Conservation (phyloP, 2,797 vertebrate genomes). For the Coilia nasus region DNA sequence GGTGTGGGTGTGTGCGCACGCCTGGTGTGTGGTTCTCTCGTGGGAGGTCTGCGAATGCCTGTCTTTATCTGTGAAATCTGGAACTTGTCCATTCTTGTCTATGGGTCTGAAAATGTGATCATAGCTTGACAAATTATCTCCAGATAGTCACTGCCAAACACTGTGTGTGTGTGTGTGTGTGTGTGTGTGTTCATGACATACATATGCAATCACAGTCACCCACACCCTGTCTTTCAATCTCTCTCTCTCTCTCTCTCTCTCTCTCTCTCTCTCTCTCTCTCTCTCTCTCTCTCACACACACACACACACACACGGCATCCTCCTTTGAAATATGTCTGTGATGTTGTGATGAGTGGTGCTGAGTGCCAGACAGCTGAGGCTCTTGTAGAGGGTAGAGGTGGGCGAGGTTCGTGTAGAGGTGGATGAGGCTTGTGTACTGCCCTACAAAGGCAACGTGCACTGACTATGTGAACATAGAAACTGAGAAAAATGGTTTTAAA, state of each 20-base stretch:
- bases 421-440: no score
- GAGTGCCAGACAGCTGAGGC: not conserved
- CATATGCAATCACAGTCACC: not conserved
- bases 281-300: no score
- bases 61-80: constrained; percentile 57
- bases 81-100: constrained; percentile 59
- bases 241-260: not conserved
- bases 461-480: no score
- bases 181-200: constrained; percentile 21
- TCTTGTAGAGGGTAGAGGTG: not conserved
- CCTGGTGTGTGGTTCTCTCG: not conserved
- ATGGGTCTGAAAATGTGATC: constrained; percentile 56
- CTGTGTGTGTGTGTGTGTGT: constrained; percentile 41
- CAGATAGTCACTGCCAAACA: constrained; percentile 40
- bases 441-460: no score
- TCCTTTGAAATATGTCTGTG: not conserved
- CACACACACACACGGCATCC: no score
- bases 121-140: constrained; percentile 54
- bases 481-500: no score
- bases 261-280: no score
- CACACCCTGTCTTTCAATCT: constrained; percentile 7
- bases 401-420: no score
- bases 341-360: not conserved
- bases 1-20: constrained; percentile 30
- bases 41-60: constrained; percentile 60